Conservation (phyloP, 2,113 vertebrate species). For the Charina bottae region DNA sequence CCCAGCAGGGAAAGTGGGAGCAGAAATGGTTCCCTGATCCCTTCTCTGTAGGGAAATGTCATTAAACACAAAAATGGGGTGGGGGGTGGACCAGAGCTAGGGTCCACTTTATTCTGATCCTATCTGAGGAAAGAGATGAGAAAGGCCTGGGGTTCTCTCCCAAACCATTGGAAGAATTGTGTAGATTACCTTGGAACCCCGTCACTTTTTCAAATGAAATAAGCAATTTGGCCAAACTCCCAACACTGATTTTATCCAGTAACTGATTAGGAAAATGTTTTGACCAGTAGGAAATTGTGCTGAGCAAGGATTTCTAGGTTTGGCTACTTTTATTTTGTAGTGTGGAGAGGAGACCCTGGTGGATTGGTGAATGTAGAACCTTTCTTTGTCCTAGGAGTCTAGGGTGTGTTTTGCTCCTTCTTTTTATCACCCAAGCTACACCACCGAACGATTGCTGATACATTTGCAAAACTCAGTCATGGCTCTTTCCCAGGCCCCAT, state of each 20-base stretch:
- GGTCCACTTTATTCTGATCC: not conserved
- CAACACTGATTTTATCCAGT: not conserved
- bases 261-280: conserved; percentile 7
- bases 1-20: not conserved
- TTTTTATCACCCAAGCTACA: not conserved
- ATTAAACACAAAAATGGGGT: too few relatives aligned
- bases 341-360: not conserved
- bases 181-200: not conserved
- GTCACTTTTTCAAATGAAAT: conserved; percentile 45
- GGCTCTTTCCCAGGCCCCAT: not conserved
- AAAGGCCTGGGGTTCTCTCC: not conserved
- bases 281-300: conserved; percentile 10
- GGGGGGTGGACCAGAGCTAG: not conserved
- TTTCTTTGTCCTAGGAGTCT: not conserved
- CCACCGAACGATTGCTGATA: not conserved
- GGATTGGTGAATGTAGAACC: not conserved
- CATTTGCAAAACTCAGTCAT: not conserved
- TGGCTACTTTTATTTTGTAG: not conserved
- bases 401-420: not conserved
- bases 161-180: conserved; percentile 10
- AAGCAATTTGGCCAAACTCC: conserved; percentile 10
- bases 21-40: not conserved
- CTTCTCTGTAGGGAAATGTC: too few relatives aligned
- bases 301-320: conserved; percentile 24
- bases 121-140: not conserved